Evolutionary conservation across 2,797 vertebrate genomes (phyloP), one percentile per base, ranked within the genome.

Genomic region (Coilia nasus): DNA sequence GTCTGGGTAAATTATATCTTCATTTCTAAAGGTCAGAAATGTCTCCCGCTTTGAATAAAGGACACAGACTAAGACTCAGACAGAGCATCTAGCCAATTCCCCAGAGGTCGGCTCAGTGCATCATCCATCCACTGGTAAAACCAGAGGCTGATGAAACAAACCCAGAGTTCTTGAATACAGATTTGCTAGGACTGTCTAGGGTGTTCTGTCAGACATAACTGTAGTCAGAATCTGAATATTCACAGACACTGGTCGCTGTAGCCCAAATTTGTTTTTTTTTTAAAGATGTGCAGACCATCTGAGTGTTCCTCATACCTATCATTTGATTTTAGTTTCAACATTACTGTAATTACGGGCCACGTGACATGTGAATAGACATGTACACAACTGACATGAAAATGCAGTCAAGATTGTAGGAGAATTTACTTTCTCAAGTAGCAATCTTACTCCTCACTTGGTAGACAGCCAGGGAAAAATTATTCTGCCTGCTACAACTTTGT

Each of bases 101-200:
- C 83, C 25, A 57, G 6, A 71, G 81, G 64, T 60, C 31, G 64
- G 21, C 15, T 84, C 6, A 60, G 71, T 84, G 82, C 56, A 81
- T 60, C 82, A 81, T 83, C 57, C 35, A 11, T 78, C 75, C 57
- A 81, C 82, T 71, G 59, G n/a, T 83, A 25, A 85, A 87, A 83
- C 28, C 54, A 78, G 81, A 78, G 85, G 81, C 75, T 81, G 80
- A 85, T 87, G 85, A 83, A 44, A 78, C 84, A 57, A 84, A 25
- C 23, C 67, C n/a, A 28, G 23, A 82, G 81, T 83, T 41, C 71
- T 21, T 87, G 75, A 84, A 81, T 81, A 81, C 81, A 57, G 47
- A 85, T 81, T 83, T 31, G 35, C 46, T 57, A 83, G 28, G 46
- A n/a, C 47, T 82, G 57, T 87, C 71, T 23, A 9, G 75, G 83